phyloP scores from a whole-genome alignment of 30 jellyfish, hydroid and myxozoan genomes.

The Sanderia malayensis region DNA sequence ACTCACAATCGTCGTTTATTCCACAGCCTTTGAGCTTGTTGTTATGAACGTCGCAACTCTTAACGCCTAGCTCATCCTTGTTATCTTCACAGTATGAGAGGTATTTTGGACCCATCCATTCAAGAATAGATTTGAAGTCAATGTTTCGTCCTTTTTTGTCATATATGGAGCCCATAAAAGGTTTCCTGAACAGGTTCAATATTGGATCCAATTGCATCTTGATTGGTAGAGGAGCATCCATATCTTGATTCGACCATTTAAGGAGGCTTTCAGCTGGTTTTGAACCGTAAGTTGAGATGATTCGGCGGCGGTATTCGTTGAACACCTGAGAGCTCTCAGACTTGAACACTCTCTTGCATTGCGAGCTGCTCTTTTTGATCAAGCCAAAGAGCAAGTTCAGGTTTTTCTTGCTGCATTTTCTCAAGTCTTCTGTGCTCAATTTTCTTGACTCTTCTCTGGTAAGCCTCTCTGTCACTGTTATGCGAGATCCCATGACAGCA shows the following conservation, averaged over 20 bases:
- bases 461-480: no score
- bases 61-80: not conserved
- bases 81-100: not conserved
- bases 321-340: constrained; percentile 8
- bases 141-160: not conserved
- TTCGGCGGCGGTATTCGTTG: constrained; percentile 12
- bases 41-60: not conserved
- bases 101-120: not conserved
- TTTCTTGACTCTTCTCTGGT: no score
- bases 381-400: no score
- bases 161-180: not conserved
- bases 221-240: constrained; percentile 34
- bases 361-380: no score
- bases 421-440: constrained; percentile 19
- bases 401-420: no score
- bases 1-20: not conserved
- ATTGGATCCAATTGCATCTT: constrained; percentile 28
- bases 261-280: constrained; percentile 28
- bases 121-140: not conserved
- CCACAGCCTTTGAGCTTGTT: not conserved
- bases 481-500: constrained; percentile 53
- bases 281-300: constrained; percentile 25
- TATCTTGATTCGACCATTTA: constrained; percentile 40
- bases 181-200: constrained; percentile 20
- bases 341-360: no score